A percentile compares a stretch with the other conserved stretches of the same genome.
Conservation (phyloP, 2,113 vertebrate genomes). For the Ginglymostoma cirratum region DNA sequence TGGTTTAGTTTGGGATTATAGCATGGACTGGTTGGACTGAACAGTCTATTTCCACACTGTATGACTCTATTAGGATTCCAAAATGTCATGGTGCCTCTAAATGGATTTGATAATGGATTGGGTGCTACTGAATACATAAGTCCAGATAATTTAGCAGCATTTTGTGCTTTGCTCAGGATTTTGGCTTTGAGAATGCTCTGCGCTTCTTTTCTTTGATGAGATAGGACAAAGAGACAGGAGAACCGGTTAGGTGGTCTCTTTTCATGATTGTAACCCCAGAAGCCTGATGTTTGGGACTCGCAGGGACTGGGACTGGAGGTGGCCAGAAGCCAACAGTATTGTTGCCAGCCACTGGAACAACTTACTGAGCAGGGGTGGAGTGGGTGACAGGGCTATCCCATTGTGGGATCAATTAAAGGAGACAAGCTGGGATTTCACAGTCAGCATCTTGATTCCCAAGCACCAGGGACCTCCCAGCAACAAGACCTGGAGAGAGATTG, state of each 20-base stretch:
- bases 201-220: not conserved
- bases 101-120: not conserved
- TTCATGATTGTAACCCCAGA: not conserved
- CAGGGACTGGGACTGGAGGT: too few species aligned
- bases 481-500: not conserved
- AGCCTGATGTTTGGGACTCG: too few species aligned
- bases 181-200: not conserved
- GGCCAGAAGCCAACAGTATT: too few species aligned
- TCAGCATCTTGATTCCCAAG: not conserved
- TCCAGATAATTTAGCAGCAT: not conserved
- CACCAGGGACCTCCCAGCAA: too few species aligned
- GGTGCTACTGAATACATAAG: not conserved
- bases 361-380: not conserved
- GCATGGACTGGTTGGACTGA: too few species aligned
- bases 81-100: too few species aligned
- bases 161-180: conserved; percentile 6
- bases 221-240: not conserved
- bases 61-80: not conserved
- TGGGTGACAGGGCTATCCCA: not conserved
- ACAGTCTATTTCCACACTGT: too few species aligned
- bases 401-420: not conserved
- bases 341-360: too few species aligned
- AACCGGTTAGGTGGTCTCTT: too few species aligned
- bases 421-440: not conserved
- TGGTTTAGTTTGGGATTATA: too few species aligned